phyloP scores from a whole-genome alignment of 2,113 vertebrate species.

The Jacana jacana region DNA sequence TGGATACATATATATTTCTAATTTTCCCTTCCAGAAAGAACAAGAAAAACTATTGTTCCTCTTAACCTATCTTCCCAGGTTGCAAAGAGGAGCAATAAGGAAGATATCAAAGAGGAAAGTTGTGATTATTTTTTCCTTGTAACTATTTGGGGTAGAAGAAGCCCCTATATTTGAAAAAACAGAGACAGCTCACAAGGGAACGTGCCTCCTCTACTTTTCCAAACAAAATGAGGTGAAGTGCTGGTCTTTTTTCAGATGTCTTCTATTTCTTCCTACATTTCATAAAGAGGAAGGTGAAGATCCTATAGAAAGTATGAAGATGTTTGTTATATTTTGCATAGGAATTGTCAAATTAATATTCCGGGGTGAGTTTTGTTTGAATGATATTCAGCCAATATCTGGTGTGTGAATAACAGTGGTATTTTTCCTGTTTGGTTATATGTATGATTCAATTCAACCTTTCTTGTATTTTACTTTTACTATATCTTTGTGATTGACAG shows the following conservation, averaged over 20 bases:
- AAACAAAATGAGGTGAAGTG: background rate
- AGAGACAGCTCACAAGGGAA: background rate
- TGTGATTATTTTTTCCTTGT: background rate
- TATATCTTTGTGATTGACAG: background rate
- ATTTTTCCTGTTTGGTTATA: background rate
- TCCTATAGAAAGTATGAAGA: background rate
- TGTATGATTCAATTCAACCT: background rate
- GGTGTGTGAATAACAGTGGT: background rate
- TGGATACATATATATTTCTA: background rate
- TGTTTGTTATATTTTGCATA: background rate
- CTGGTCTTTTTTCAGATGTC: background rate
- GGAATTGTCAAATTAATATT: background rate
- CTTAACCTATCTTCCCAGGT: background rate
- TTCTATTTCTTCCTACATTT: background rate
- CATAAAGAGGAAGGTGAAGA: background rate
- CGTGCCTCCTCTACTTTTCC: background rate
- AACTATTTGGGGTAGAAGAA: background rate
- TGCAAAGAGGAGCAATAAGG: background rate
- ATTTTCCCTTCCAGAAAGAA: background rate
- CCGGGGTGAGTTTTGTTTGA: background rate
- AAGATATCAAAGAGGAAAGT: background rate
- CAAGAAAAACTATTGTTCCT: background rate
- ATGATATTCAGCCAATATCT: background rate
- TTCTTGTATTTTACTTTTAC: background rate
- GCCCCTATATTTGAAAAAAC: background rate